These are phyloP conservation scores for Coelopa pilipes DNA, from an alignment of 2,888 invertebrate genomes.

Conservation along the genomic window DNA sequence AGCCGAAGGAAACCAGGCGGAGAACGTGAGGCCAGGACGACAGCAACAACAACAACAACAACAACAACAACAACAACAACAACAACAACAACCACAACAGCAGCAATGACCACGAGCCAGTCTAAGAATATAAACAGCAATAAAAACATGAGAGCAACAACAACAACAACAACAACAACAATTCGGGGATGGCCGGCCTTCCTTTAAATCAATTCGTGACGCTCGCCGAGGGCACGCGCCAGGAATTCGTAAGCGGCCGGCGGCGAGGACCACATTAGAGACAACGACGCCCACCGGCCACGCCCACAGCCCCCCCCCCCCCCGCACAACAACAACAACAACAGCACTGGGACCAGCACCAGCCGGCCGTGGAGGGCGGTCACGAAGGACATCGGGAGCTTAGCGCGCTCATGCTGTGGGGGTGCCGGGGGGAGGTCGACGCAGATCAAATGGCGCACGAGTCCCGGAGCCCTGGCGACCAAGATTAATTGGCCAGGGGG, in stretches of 20 bases:
- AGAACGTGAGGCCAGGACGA: background rate
- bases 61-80: slow-evolving; percentile 4
- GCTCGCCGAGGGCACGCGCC: slow-evolving; percentile 24
- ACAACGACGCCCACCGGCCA: too few relatives aligned
- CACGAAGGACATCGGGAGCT: too few relatives aligned
- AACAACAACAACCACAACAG: slow-evolving; percentile 10
- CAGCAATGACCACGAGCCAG: too few relatives aligned
- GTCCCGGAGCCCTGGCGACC: too few relatives aligned
- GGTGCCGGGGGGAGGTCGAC: background rate
- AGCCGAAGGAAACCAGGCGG: background rate
- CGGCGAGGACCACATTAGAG: background rate
- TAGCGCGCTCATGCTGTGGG: background rate
- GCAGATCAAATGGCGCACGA: slow-evolving; percentile 7
- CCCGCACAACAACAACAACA: too few relatives aligned
- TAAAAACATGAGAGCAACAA: background rate
- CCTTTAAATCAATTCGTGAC: slow-evolving; percentile 33
- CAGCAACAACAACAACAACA: slow-evolving; percentile 6
- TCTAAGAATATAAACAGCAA: too few relatives aligned
- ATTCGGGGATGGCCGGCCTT: background rate
- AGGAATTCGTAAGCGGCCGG: slow-evolving; percentile 17
- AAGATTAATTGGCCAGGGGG: background rate
- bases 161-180: slow-evolving; percentile 16
- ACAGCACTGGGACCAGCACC: too few relatives aligned
- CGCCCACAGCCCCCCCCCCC: too few relatives aligned
- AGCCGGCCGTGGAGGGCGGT: background rate